phyloP scores from a whole-genome alignment of 2,797 vertebrate species.

The Lagocephalus sceleratus region DNA sequence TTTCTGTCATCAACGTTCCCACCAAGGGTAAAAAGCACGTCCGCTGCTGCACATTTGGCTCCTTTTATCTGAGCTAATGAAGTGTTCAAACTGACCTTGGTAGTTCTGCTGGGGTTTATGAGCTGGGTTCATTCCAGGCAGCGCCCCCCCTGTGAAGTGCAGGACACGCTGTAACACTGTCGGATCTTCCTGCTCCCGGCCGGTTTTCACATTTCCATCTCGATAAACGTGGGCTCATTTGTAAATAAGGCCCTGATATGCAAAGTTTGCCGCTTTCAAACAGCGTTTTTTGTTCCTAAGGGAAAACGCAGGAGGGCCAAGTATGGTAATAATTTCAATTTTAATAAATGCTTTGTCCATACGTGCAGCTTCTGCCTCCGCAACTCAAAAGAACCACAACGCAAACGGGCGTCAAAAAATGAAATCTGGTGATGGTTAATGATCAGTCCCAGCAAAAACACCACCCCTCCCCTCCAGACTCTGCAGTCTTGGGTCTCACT shows the following conservation, averaged over 20 bases:
- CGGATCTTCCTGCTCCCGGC: background rate
- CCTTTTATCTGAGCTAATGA: background rate
- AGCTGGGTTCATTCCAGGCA: background rate
- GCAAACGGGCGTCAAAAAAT: too few species aligned
- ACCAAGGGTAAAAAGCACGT: background rate
- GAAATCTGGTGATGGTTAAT: background rate
- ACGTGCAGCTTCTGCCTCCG: too few species aligned
- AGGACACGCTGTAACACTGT: background rate
- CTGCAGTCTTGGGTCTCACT: background rate
- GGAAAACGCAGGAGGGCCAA: background rate
- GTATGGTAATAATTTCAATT: too few species aligned
- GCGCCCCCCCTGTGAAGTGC: background rate
- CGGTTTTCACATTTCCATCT: background rate
- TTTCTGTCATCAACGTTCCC: slow-evolving; percentile 5
- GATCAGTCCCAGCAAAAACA: too few species aligned
- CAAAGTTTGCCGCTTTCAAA: background rate
- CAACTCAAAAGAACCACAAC: too few species aligned
- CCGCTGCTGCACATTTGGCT: background rate
- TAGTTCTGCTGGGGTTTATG: background rate
- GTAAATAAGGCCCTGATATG: background rate
- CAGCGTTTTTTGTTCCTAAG: background rate
- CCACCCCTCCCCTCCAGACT: too few species aligned
- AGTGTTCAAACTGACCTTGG: background rate
- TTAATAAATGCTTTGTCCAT: too few species aligned
- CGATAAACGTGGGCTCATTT: background rate